Conservation (phyloP, 92 coral and sea anemone genomes). For the Chrysogorgia sp. region DNA sequence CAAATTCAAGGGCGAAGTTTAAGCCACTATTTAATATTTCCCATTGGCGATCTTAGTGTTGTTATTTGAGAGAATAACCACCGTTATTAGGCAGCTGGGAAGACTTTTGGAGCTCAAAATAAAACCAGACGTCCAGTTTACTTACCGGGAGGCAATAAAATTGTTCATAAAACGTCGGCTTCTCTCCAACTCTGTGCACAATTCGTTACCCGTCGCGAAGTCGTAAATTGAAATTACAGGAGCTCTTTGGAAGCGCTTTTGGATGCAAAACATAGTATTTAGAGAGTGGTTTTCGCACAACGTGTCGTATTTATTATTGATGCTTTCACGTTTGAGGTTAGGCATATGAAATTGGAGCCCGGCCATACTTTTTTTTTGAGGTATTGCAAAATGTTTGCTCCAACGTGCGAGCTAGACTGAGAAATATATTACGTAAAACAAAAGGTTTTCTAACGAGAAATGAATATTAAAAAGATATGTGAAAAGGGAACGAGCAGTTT, state of each 20-base stretch:
- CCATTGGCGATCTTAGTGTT: background rate
- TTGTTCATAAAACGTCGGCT: background rate
- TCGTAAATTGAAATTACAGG: background rate
- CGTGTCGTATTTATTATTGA: conserved; percentile 41
- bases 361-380: background rate
- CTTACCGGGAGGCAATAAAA: background rate
- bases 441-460: background rate
- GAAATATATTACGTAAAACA: too few relatives aligned
- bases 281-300: conserved; percentile 27
- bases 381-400: too few relatives aligned
- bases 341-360: conserved; percentile 23
- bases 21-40: background rate
- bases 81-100: background rate
- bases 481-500: too few relatives aligned
- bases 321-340: conserved; percentile 20
- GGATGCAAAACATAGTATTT: background rate
- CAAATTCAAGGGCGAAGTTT: too few relatives aligned
- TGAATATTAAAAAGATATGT: too few relatives aligned
- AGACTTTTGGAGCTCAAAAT: background rate
- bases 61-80: background rate
- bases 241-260: background rate
- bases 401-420: too few relatives aligned
- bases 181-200: background rate
- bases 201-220: background rate
- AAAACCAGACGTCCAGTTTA: background rate